These are phyloP conservation scores for Silvanus unidentatus DNA, from an alignment of 2,888 invertebrate genomes.

Conservation along the genomic window DNA sequence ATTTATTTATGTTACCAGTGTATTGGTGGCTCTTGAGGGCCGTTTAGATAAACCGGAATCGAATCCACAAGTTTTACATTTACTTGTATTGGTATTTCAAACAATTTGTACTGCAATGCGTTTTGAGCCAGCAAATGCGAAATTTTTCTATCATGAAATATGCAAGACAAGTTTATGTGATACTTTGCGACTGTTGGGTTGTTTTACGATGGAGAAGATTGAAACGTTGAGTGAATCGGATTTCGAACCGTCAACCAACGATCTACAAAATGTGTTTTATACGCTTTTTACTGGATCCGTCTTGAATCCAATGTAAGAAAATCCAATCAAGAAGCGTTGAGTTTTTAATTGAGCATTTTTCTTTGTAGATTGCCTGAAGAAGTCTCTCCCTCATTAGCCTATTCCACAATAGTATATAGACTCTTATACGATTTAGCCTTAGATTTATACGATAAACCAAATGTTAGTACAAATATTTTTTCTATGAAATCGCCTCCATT, in stretches of 20 bases:
- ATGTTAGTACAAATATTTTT: constrained; percentile 58
- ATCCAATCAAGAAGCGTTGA: no score
- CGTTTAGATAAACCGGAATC: constrained; percentile 54
- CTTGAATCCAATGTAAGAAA: constrained; percentile 59
- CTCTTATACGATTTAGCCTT: constrained; percentile 91
- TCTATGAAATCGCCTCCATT: constrained; percentile 61
- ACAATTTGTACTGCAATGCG: constrained; percentile 96
- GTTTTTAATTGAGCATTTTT: constrained; percentile 7
- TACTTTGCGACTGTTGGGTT: constrained; percentile 85
- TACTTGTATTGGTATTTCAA: constrained; percentile 86
- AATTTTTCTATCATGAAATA: constrained; percentile 96
- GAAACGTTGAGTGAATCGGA: constrained; percentile 35
- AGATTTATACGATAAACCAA: constrained; percentile 90
- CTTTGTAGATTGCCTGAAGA: constrained; percentile 59
- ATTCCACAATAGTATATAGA: constrained; percentile 79
- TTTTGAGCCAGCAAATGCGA: constrained; percentile 98
- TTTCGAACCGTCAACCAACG: constrained; percentile 25
- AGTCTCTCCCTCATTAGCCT: constrained; percentile 72
- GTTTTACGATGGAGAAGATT: constrained; percentile 56
- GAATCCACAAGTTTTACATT: constrained; percentile 60
- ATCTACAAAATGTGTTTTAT: constrained; percentile 53
- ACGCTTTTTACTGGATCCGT: constrained; percentile 72
- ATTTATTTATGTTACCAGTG: constrained; percentile 95
- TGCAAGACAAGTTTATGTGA: constrained; percentile 92
- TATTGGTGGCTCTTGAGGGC: constrained; percentile 87